Evolutionary conservation across 2,113 vertebrate species (phyloP), one percentile per base, ranked within the genome.

Genomic region (Myiozetetes cayanensis): DNA sequence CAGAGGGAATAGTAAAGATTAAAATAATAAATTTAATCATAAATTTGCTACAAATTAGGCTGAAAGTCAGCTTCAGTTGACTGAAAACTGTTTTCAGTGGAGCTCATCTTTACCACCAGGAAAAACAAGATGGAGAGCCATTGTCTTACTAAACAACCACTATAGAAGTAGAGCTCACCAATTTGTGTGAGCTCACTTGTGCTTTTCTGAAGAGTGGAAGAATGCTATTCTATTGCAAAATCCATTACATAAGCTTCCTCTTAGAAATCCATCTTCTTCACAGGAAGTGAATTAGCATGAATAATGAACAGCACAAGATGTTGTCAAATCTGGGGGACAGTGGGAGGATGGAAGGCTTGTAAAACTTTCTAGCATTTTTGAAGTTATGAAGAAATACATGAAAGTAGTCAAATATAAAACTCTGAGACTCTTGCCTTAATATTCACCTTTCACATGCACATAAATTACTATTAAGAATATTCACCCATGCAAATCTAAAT

Each of bases 301-400:
- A 10, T 49, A 81, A 67, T 28, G 8, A 92, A 49, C 9, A 44
- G 43, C 52, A 56, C 12, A 70, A 92, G 43, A 66, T 23, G 30
- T 49, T 19, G 22, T 56, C 16, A 89, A 52, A 53, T 77, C 12
- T 24, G 8, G 5, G 10, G 18, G 27, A 2, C 0, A 0, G 24
- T 8, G 20, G 8, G 10, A 39, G 10, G 28, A 70, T n/a, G 33
- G 35, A 74, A 74, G 22, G 4, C 49, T 73, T 8, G 2, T 23
- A 35, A 85, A 72, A 52, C 4, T 79, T 88, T 25, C 43, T 43
- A 65, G 12, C 3, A 56, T 82, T 87, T 75, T 59, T 78, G 27
- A 86, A 74, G 14, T 68, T n/a, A n/a, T 25, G 25, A 86, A 58
- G 30, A 81, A 70, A 52, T 6, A 44, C 5, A 28, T 8, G 25